Percentiles rank a stretch among this genome's conserved stretches.
These are phyloP conservation scores for Rhamphomyia laevipes DNA, from an alignment of 2,888 invertebrate genomes.

Conservation along the genomic window DNA sequence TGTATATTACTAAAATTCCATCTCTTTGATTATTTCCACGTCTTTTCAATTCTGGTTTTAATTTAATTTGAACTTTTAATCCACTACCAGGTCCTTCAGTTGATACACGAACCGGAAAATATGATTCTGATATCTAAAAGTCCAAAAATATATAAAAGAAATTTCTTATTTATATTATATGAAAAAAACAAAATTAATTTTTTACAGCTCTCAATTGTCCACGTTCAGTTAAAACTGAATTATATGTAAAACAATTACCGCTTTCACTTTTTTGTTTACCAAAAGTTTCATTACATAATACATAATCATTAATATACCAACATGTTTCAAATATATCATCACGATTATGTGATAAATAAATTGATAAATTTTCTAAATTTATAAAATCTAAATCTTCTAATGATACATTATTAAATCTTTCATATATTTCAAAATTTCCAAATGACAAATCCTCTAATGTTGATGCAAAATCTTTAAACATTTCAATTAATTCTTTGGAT, in stretches of 20 bases:
- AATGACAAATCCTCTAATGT: slow-evolving; percentile 19
- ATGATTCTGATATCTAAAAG: neutral
- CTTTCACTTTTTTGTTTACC: slow-evolving; percentile 36
- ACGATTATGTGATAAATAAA: slow-evolving; percentile 24
- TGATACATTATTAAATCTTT: slow-evolving; percentile 14
- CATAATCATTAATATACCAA: slow-evolving; percentile 29
- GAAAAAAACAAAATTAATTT: no score
- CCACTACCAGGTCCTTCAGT: slow-evolving; percentile 17
- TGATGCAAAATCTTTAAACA: slow-evolving; percentile 24
- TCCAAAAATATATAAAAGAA: neutral
- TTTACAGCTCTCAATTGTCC: slow-evolving; percentile 12
- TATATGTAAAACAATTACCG: slow-evolving; percentile 40
- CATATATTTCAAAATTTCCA: slow-evolving; percentile 12
- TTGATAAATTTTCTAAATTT: slow-evolving; percentile 21
- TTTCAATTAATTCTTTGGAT: slow-evolving; percentile 13
- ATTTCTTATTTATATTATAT: neutral
- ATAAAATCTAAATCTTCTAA: slow-evolving; percentile 25
- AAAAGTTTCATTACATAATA: slow-evolving; percentile 39
- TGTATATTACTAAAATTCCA: slow-evolving; percentile 6
- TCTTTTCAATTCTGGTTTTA: neutral
- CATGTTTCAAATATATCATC: slow-evolving; percentile 33
- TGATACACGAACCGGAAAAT: slow-evolving; percentile 7
- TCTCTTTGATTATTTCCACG: slow-evolving; percentile 5
- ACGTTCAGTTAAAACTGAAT: slow-evolving; percentile 31
- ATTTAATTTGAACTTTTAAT: slow-evolving; percentile 6